Conservation (phyloP, 2,113 vertebrate genomes). For the Uropsilus gracilis region DNA sequence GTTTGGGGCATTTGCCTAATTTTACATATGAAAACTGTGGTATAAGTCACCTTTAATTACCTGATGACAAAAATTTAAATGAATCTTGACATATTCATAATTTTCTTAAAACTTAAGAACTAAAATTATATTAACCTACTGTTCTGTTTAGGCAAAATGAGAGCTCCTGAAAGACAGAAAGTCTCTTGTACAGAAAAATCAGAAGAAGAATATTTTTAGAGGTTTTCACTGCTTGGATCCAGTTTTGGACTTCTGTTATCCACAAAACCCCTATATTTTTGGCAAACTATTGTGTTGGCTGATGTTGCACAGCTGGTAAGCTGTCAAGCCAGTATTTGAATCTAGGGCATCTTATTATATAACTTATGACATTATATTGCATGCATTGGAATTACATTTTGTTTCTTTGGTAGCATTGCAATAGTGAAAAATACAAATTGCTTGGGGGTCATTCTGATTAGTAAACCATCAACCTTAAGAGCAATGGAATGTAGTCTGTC, state of each 20-base stretch:
- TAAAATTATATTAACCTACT: not conserved
- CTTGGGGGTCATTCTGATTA: not conserved
- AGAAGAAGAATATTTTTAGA: not conserved
- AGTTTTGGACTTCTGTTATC: not conserved
- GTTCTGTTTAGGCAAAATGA: not conserved
- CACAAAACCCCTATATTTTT: not conserved
- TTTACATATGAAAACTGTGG: not conserved
- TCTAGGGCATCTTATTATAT: not conserved
- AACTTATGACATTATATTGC: not conserved
- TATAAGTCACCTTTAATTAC: not conserved
- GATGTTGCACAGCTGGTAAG: not conserved
- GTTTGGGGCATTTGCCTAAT: not conserved
- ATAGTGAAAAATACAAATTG: not conserved
- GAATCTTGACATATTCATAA: not conserved
- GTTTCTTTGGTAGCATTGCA: not conserved
- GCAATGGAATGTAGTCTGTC: not conserved
- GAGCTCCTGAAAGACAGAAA: not conserved
- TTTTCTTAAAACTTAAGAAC: conserved; percentile 11
- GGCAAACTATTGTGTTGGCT: not conserved
- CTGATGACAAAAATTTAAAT: not conserved
- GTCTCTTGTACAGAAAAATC: not conserved
- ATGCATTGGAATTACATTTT: not conserved
- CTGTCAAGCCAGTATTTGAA: not conserved
- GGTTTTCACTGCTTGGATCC: not conserved
- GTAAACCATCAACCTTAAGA: not conserved